Evolutionary conservation across 2,888 invertebrate genomes (phyloP).

Genomic region (Stenichneumon culpator): DNA sequence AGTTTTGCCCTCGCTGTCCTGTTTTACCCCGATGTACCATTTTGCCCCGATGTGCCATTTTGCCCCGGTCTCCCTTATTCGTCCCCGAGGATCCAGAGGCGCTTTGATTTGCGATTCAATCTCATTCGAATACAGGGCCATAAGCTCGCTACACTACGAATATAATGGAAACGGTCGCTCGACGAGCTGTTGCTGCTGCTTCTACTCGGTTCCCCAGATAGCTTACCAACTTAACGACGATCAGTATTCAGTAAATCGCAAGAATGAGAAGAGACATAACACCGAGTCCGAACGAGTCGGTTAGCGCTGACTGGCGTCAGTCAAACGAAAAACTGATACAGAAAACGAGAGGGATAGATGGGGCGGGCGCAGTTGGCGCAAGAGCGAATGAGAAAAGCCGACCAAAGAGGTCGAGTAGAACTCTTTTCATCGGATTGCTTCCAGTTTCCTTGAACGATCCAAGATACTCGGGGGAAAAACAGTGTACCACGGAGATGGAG

Average conservation of each 20-base stretch:
- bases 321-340: constrained; percentile 2
- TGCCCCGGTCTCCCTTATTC: no score
- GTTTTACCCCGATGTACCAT: no score
- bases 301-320: not conserved
- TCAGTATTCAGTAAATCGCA: constrained; percentile 17
- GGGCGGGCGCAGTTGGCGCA: not conserved
- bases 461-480: constrained; percentile 2
- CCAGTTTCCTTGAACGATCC: constrained; percentile 14
- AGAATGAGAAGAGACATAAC: not conserved
- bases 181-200: not conserved
- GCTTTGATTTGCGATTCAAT: constrained; percentile 56
- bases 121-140: constrained; percentile 23
- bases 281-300: not conserved
- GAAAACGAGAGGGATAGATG: not conserved
- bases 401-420: constrained; percentile 12
- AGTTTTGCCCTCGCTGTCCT: no score
- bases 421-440: constrained; percentile 15
- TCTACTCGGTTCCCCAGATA: not conserved
- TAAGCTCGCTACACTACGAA: constrained; percentile 23
- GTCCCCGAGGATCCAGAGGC: not conserved
- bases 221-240: constrained; percentile 30
- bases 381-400: constrained; percentile 22
- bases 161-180: constrained; percentile 45
- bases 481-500: not conserved
- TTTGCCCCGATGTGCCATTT: no score